These are phyloP conservation scores for Aspidiotus rigidus DNA, from an alignment of 2,888 invertebrate species.

Conservation along the genomic window DNA sequence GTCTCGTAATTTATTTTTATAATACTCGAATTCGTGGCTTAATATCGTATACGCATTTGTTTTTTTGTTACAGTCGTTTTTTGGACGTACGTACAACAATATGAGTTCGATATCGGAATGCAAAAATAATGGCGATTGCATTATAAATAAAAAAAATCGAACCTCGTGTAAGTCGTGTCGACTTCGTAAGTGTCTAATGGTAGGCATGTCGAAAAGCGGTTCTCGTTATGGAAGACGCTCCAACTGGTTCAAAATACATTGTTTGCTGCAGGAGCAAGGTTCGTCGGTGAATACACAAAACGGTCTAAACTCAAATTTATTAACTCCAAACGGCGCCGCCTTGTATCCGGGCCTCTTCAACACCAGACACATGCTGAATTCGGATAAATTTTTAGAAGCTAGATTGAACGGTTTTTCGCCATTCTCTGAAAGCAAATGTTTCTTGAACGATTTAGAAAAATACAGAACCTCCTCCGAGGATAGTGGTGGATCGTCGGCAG, in stretches of 20 bases:
- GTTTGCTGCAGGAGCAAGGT: constrained; percentile 71
- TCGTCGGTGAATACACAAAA: constrained; percentile 33
- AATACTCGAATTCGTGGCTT: background rate
- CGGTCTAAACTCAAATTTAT: constrained; percentile 25
- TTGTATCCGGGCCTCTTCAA: constrained; percentile 37
- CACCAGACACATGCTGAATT: constrained; percentile 36
- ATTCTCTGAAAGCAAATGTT: constrained; percentile 35
- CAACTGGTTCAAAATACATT: constrained; percentile 95
- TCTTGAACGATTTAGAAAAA: constrained; percentile 31
- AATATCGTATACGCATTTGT: background rate
- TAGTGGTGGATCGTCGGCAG: constrained; percentile 69
- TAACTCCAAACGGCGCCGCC: constrained; percentile 34
- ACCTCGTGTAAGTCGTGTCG: constrained; percentile 92
- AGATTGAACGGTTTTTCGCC: constrained; percentile 37
- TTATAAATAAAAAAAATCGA: constrained; percentile 88
- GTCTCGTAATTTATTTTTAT: background rate
- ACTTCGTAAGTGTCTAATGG: constrained; percentile 75
- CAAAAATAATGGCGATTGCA: constrained; percentile 86
- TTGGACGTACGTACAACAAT: constrained; percentile 90
- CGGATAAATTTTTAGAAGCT: constrained; percentile 38
- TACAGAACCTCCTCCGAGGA: constrained; percentile 53
- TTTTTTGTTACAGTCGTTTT: constrained; percentile 74
- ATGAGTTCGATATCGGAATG: constrained; percentile 81
- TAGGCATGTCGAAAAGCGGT: constrained; percentile 90
- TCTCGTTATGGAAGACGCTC: constrained; percentile 83